Conservation (phyloP, 2,113 vertebrate species). For the Suricata suricatta region DNA sequence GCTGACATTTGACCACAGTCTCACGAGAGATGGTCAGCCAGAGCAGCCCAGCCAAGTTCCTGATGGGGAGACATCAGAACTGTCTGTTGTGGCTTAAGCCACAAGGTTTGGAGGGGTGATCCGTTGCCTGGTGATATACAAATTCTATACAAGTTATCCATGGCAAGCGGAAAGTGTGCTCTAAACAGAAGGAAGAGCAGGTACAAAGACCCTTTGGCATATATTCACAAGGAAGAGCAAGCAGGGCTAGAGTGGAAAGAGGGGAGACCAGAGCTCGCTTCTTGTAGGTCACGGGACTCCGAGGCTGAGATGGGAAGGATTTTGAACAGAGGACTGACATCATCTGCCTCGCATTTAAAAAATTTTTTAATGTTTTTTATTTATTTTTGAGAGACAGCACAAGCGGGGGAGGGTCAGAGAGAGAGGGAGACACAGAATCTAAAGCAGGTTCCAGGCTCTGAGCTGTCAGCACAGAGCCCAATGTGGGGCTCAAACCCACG, state of each 20-base stretch:
- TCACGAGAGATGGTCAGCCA: neutral
- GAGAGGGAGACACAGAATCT: no score
- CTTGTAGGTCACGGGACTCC: neutral
- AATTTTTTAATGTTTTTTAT: no score
- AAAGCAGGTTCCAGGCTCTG: no score
- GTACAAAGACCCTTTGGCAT: neutral
- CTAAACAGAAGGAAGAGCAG: neutral
- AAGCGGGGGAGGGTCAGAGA: no score
- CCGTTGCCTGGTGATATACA: neutral
- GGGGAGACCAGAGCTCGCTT: neutral
- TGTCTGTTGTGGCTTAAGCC: neutral
- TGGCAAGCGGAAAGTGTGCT: neutral
- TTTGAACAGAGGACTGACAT: neutral
- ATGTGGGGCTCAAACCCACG: no score
- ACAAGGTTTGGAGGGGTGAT: neutral
- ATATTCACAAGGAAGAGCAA: neutral
- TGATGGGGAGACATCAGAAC: fast-evolving
- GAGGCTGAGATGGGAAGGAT: no score
- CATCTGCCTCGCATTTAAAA: neutral
- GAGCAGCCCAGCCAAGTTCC: neutral
- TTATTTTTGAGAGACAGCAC: no score
- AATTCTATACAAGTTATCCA: neutral
- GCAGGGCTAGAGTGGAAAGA: neutral
- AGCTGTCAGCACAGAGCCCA: no score
- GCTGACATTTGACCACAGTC: neutral